Evolutionary conservation across 1,140 invertebrate genomes (phyloP), one percentile per base, ranked within the genome.

Genomic region (Globodera ellingtonae): DNA sequence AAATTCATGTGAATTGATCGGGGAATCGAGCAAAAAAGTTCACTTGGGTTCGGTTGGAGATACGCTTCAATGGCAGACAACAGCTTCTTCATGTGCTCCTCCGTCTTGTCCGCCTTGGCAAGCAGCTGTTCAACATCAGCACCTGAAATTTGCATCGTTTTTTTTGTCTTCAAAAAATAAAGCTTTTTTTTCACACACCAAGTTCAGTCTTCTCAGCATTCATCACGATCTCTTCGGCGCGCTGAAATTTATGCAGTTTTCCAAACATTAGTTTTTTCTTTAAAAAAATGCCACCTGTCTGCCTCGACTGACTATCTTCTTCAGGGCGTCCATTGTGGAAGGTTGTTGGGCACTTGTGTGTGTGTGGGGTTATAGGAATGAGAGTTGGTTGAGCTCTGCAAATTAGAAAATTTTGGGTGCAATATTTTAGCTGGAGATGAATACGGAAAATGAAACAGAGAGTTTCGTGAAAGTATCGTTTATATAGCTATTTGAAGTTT

Each of bases 151-250:
- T 18, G 15, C 5, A 52, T 52, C 15, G 8, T 52, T 52, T 52
- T n/a, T 62, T 62, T 62, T 13, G 10, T 18, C 18, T 62, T 13
- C 56, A 10, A 62, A 62, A 62, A 62, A 15, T 62, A 5, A 6
- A 6, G 13, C 56, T 62, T 35, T 35, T n/a, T n/a, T 35, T 35
- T 35, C 35, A 3, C 13, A 3, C 13, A 62, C 56, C 56, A 18
- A 96, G 91, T 90, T 96, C 95, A 46, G 96, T 98, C 90, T 95
- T 95, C 89, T 97, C 95, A 59, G 94, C 95, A 59, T 91, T 90
- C 3, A 95, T 95, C 56, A 98, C 90, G 85, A 94, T 96, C 91
- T 98, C 95, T 91, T 97, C 95, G 15, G 95, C 96, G 79, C 94
- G 92, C 95, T 97, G 56, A 86, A 56, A 88, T 86, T 4, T 62